Base-by-base conservation (phyloP, 2,797 vertebrate genomes). In the Myotis daubentonii region DNA sequence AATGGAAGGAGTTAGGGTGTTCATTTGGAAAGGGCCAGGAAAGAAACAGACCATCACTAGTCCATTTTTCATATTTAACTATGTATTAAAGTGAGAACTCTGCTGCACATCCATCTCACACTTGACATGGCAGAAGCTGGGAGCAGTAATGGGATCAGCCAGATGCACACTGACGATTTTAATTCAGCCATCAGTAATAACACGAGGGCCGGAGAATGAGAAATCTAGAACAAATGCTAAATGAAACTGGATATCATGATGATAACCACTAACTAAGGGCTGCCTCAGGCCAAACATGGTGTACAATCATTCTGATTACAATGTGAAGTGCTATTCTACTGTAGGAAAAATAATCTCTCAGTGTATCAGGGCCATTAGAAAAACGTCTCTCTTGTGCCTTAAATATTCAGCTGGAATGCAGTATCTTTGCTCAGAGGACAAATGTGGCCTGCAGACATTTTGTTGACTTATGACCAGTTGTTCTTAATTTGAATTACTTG, bases 401-500 rank as follows among this genome's bases (percentile, higher is more conserved):
- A 89, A 74, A n/a, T 22, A 86, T 91, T 81, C 81, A 51, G 44
- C 79, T 75, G 7, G 44, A 80, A 83, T 44, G 3, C 8, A 75
- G 6, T 74, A 55, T 65, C 38, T 94, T 36, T 82, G 70, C 53
- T 93, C 74, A 38, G 16, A 62, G 53, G 38, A 83, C 28, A 94
- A 55, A 86, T 94, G 13, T 89, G 57, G 15, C 44, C 53, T 78
- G 53, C 53, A 82, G 41, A 76, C 41, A 80, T 70, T 85, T 75
- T 92, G 23, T 72, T 93, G 78, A 30, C n/a, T 62, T 85, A 68
- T 19, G 81, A 3, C 36, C 11, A 81, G 10, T 71, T 93, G 38
- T 85, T 91, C 62, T 79, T 93, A 47, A 92, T 74, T 91, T 94
- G 15, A 91, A 88, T 86, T 94, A 83, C 28, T 83, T 79, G 15